Evolutionary conservation across 30 jellyfish, hydroid and myxozoan species (phyloP).

Genomic region (Pseudorhiza aurosa): DNA sequence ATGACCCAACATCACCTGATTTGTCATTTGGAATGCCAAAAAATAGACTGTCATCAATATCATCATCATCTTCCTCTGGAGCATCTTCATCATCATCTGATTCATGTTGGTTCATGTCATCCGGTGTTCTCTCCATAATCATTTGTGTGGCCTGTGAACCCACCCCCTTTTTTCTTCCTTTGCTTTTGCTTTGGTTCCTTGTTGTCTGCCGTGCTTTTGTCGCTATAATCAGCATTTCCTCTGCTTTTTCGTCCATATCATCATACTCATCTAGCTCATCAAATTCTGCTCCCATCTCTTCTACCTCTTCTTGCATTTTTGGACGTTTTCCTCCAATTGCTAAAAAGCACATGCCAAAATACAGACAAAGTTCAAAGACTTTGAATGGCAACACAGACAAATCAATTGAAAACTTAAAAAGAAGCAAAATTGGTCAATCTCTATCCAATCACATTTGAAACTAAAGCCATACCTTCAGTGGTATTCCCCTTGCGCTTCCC

Average conservation of each 20-base stretch:
- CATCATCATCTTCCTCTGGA: constrained; percentile 96
- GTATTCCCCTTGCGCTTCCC: constrained; percentile 6
- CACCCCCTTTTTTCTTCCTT: background rate
- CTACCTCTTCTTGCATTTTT: constrained; percentile 57
- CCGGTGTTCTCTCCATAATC: constrained; percentile 27
- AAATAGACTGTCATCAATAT: constrained; percentile 92
- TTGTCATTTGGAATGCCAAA: constrained; percentile 91
- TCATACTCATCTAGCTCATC: constrained; percentile 20
- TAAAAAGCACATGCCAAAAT: background rate
- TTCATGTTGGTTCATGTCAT: constrained; percentile 41
- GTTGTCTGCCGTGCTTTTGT: constrained; percentile 25
- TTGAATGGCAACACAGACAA: too few species aligned
- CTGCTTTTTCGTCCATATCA: constrained; percentile 15
- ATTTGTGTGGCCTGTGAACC: constrained; percentile 28
- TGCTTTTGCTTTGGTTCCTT: background rate
- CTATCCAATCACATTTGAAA: too few species aligned
- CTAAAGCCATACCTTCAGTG: constrained; percentile 23
- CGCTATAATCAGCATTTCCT: constrained; percentile 26
- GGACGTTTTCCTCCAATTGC: constrained; percentile 19
- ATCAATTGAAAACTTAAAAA: too few species aligned
- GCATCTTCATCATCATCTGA: constrained; percentile 92
- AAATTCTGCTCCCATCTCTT: constrained; percentile 47
- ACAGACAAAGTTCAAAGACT: background rate
- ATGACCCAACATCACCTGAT: constrained; percentile 57
- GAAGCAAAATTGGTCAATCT: too few species aligned